Evolutionary conservation across 1,140 invertebrate genomes (phyloP).

Genomic region (Calephelis nemesis): DNA sequence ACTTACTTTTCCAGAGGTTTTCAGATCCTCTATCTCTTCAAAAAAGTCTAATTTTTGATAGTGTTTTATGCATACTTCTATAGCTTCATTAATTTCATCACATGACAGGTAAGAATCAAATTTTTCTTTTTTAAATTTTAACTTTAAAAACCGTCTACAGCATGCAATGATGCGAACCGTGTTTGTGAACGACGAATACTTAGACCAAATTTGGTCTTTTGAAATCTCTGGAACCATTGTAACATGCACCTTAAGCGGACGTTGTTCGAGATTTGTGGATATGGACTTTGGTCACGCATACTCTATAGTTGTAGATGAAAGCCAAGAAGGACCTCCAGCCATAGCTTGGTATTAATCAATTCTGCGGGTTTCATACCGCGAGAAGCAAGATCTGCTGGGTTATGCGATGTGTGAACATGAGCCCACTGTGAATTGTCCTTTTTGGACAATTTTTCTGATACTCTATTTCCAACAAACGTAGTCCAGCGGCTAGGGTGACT

Average conservation of each 20-base stretch:
- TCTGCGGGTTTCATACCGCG: slow-evolving; percentile 39
- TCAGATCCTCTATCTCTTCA: slow-evolving; percentile 25
- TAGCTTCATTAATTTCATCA: slow-evolving; percentile 24
- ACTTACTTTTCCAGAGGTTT: slow-evolving; percentile 21
- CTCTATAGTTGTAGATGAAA: slow-evolving; percentile 8
- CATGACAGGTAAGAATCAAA: not conserved
- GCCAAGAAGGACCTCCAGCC: slow-evolving; percentile 28
- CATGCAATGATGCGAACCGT: slow-evolving; percentile 22
- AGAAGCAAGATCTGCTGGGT: slow-evolving; percentile 69
- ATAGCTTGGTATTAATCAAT: slow-evolving; percentile 19
- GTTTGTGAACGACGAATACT: slow-evolving; percentile 12
- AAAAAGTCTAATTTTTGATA: slow-evolving; percentile 20
- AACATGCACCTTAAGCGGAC: not conserved
- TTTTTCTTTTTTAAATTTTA: not conserved
- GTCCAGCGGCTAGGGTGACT: slow-evolving; percentile 39
- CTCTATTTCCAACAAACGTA: slow-evolving; percentile 42
- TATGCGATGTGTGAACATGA: slow-evolving; percentile 56
- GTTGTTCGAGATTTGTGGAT: slow-evolving; percentile 22
- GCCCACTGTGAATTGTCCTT: slow-evolving; percentile 49
- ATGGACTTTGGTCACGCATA: not conserved
- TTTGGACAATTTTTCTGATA: slow-evolving; percentile 47
- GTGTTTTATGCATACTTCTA: slow-evolving; percentile 24
- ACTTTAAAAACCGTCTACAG: slow-evolving; percentile 26
- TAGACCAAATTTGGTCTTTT: slow-evolving; percentile 21
- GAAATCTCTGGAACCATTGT: not conserved